Conservation (phyloP, 1,140 invertebrate genomes). For the Drosophila melanogaster region DNA sequence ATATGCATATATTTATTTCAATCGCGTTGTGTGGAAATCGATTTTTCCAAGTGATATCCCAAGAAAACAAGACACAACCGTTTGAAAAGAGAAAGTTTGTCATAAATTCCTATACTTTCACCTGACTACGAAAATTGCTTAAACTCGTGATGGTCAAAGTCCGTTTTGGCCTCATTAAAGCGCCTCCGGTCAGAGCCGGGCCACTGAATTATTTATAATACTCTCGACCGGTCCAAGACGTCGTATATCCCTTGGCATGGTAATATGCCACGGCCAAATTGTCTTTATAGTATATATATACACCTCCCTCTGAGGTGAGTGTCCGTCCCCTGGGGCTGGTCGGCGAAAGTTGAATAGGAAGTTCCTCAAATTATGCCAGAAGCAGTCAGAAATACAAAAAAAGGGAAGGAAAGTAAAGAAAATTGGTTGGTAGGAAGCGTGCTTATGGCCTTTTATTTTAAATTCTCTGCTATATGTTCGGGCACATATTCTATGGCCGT, state of each 20-base stretch:
- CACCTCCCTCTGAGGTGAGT: conserved; percentile 28
- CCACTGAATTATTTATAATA: conserved; percentile 82
- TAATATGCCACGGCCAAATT: conserved; percentile 55
- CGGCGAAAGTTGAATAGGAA: conserved; percentile 57
- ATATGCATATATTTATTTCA: too few relatives aligned
- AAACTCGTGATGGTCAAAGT: conserved; percentile 72
- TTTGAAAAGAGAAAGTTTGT: conserved; percentile 57
- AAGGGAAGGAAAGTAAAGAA: conserved; percentile 29
- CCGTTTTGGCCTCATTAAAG: conserved; percentile 82
- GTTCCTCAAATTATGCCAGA: conserved; percentile 54
- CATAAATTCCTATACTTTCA: conserved; percentile 63
- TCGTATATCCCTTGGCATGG: conserved; percentile 29
- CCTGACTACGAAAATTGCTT: conserved; percentile 76
- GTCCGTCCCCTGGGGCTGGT: conserved; percentile 34
- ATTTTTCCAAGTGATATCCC: conserved; percentile 5
- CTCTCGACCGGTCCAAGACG: conserved; percentile 35
- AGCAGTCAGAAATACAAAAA: conserved; percentile 33
- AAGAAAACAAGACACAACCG: conserved; percentile 1
- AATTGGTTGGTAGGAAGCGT: conserved; percentile 33
- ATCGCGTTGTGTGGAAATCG: too few relatives aligned
- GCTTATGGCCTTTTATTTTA: conserved; percentile 44
- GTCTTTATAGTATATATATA: conserved; percentile 46
- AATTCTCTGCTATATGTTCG: conserved; percentile 43
- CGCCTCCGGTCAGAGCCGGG: conserved; percentile 65
- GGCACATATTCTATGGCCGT: conserved; percentile 24